phyloP scores from a whole-genome alignment of 2,888 invertebrate genomes.

The Sialis fuliginosa region DNA sequence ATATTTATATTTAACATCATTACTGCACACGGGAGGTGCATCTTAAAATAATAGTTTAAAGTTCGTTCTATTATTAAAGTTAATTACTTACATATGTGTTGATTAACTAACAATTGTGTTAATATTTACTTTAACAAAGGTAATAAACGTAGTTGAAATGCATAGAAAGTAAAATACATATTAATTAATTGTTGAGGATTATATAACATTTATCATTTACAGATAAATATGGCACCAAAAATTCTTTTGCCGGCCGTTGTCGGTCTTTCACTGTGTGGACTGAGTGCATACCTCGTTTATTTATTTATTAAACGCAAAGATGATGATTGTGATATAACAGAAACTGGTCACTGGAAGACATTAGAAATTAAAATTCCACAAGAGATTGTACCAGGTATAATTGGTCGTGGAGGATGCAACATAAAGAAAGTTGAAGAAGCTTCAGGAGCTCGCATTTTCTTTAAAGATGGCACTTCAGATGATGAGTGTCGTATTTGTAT shows the following conservation, averaged over 20 bases:
- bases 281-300: conserved; percentile 50
- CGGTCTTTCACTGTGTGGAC: conserved; percentile 49
- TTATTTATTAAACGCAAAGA: conserved; percentile 42
- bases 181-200: background rate
- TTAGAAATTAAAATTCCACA: conserved; percentile 42
- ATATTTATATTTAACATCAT: too few species aligned
- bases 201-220: background rate
- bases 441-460: conserved; percentile 36
- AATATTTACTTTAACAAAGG: too few species aligned
- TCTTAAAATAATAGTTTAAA: too few species aligned
- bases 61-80: too few species aligned
- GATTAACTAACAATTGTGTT: too few species aligned
- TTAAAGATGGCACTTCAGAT: conserved; percentile 27
- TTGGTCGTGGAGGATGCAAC: conserved; percentile 59
- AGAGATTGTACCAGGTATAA: conserved; percentile 43
- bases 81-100: too few species aligned
- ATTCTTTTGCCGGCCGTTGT: conserved; percentile 34
- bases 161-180: background rate
- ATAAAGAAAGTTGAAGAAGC: conserved; percentile 58
- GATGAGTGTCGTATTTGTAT: conserved; percentile 43
- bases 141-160: background rate
- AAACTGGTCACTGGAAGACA: conserved; percentile 23
- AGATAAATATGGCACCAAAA: background rate
- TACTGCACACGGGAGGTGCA: too few species aligned
- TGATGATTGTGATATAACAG: conserved; percentile 18